phyloP scores from a whole-genome alignment of 2,797 vertebrate genomes.

The Dryobates pubescens region DNA sequence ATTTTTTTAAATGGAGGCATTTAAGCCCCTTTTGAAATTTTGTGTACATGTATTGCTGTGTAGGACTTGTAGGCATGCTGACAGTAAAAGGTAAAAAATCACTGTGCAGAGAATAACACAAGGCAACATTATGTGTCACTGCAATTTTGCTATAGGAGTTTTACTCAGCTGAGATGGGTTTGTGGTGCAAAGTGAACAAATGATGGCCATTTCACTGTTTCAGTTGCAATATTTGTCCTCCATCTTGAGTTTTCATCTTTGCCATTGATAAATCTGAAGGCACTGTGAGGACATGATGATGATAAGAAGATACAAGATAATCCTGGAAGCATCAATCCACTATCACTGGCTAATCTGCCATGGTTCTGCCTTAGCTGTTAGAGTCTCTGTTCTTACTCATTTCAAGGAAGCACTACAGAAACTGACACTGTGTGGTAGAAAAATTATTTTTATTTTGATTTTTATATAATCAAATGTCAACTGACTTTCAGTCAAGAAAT shows the following conservation, averaged over 20 bases:
- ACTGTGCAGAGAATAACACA: not conserved
- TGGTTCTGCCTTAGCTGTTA: not conserved
- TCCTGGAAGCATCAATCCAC: not conserved
- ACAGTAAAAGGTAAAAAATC: not conserved
- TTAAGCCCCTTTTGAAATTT: not conserved
- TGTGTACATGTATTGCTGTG: not conserved
- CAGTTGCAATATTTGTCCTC: not conserved
- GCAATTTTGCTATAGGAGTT: not conserved
- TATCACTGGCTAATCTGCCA: not conserved
- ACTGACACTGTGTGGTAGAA: not conserved
- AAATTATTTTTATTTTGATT: not conserved
- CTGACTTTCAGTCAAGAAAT: not conserved
- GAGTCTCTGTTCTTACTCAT: not conserved
- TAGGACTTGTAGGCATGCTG: not conserved
- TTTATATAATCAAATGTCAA: constrained; percentile 2
- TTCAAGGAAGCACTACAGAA: not conserved
- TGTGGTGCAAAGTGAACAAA: not conserved
- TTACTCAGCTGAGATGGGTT: not conserved
- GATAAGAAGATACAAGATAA: not conserved
- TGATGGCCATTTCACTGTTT: not conserved
- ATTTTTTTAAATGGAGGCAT: not conserved
- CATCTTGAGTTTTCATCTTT: not conserved
- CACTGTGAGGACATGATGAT: not conserved
- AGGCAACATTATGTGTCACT: not conserved
- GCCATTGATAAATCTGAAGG: not conserved